A percentile compares a stretch with the other conserved stretches of the same genome.
Conservation (phyloP, 1,140 invertebrate species). For the Anthonomus grandis region DNA sequence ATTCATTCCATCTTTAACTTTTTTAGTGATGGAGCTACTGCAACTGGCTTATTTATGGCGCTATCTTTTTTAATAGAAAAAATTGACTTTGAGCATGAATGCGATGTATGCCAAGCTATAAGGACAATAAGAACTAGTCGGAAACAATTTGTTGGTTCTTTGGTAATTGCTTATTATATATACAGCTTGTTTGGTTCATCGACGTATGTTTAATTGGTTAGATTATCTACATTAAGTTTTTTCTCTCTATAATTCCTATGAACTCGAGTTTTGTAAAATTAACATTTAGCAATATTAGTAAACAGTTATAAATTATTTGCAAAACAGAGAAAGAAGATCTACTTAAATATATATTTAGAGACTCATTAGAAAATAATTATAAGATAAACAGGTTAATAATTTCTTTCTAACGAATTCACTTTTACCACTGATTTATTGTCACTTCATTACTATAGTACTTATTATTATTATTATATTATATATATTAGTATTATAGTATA, state of each 20-base stretch:
- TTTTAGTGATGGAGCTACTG: conserved; percentile 44
- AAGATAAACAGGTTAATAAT: no score
- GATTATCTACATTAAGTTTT: no score
- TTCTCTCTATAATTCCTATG: no score
- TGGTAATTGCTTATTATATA: conserved; percentile 10
- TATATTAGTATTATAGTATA: no score
- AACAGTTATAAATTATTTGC: neutral
- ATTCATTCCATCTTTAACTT: neutral
- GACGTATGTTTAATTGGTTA: no score
- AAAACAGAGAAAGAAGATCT: neutral
- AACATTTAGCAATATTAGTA: conserved; percentile 15
- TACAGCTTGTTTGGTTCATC: neutral
- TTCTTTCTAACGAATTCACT: no score
- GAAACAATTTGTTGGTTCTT: conserved; percentile 38
- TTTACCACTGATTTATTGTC: no score
- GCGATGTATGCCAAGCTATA: conserved; percentile 46
- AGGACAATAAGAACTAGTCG: conserved; percentile 41
- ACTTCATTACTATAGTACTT: no score
- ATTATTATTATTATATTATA: no score
- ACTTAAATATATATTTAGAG: no score
- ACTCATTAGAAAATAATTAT: no score
- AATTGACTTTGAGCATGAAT: conserved; percentile 47
- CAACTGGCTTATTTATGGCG: conserved; percentile 44
- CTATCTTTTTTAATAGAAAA: conserved; percentile 46
- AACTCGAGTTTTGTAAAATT: conserved; percentile 7